Evolutionary conservation across 2,113 vertebrate species (phyloP).

Genomic region (Cygnus atratus): DNA sequence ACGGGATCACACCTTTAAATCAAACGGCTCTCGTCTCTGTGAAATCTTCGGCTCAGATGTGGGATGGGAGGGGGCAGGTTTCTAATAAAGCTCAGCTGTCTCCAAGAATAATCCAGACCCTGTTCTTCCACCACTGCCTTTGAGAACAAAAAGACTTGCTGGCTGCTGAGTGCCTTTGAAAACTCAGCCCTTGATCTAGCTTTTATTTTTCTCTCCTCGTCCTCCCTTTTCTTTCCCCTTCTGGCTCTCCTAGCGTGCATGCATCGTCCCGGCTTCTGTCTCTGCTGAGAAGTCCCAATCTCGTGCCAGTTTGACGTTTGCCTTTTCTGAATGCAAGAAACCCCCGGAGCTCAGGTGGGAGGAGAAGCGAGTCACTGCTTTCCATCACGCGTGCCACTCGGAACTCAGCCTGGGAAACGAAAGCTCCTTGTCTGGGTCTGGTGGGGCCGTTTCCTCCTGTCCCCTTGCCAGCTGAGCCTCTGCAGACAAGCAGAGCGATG

Average conservation of each 20-base stretch:
- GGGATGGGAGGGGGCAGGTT: not conserved
- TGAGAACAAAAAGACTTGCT: not conserved
- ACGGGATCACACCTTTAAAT: not conserved
- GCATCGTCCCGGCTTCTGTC: not conserved
- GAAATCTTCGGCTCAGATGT: not conserved
- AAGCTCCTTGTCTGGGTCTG: not conserved
- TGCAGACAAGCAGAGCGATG: not conserved
- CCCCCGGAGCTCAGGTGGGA: not conserved
- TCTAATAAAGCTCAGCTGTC: not conserved
- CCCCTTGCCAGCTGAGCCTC: not conserved
- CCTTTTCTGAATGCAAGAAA: not conserved
- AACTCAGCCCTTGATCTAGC: not conserved
- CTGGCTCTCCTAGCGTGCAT: not conserved
- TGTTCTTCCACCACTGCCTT: not conserved
- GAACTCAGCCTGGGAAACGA: constrained; percentile 2
- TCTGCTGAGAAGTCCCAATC: not conserved
- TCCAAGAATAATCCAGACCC: not conserved
- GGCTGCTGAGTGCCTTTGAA: not conserved
- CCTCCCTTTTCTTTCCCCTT: not conserved
- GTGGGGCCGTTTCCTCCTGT: not conserved
- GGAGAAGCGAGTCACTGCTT: not conserved
- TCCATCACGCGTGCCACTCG: not conserved
- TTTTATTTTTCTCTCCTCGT: not conserved
- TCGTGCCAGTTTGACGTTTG: not conserved
- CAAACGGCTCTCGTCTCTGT: not conserved